Conservation (phyloP, 2,888 invertebrate genomes). For the Phalera bucephala region DNA sequence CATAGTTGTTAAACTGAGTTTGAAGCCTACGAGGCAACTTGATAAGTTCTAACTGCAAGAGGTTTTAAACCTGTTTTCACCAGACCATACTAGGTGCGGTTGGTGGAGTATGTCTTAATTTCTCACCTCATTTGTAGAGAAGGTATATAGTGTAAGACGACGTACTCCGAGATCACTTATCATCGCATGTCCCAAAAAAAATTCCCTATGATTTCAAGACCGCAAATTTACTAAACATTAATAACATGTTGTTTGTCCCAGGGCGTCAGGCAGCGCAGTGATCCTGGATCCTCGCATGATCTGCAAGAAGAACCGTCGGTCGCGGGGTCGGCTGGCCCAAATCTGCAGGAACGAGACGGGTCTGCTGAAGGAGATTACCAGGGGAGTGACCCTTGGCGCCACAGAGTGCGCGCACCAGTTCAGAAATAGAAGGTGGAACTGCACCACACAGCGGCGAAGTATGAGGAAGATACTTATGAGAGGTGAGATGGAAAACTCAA, state of each 20-base stretch:
- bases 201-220: too few relatives aligned
- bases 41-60: too few relatives aligned
- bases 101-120: too few relatives aligned
- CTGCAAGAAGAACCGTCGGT: constrained; percentile 92
- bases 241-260: constrained; percentile 59
- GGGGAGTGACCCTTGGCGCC: constrained; percentile 92
- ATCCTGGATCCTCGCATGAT: constrained; percentile 94
- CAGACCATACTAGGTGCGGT: too few relatives aligned
- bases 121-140: too few relatives aligned
- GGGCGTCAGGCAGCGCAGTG: constrained; percentile 92
- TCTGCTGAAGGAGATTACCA: constrained; percentile 91
- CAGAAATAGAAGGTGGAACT: constrained; percentile 93
- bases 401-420: constrained; percentile 95
- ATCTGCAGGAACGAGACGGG: constrained; percentile 92
- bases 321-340: constrained; percentile 90
- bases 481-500: constrained; percentile 87
- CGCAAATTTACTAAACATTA: too few relatives aligned
- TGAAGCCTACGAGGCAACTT: too few relatives aligned
- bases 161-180: too few relatives aligned
- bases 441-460: constrained; percentile 90
- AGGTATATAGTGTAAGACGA: too few relatives aligned
- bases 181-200: too few relatives aligned
- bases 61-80: too few relatives aligned
- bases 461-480: constrained; percentile 92
- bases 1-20: too few relatives aligned